These are phyloP conservation scores for Drosophila flavopinicola DNA, from an alignment of 2,888 invertebrate genomes.

Conservation along the genomic window DNA sequence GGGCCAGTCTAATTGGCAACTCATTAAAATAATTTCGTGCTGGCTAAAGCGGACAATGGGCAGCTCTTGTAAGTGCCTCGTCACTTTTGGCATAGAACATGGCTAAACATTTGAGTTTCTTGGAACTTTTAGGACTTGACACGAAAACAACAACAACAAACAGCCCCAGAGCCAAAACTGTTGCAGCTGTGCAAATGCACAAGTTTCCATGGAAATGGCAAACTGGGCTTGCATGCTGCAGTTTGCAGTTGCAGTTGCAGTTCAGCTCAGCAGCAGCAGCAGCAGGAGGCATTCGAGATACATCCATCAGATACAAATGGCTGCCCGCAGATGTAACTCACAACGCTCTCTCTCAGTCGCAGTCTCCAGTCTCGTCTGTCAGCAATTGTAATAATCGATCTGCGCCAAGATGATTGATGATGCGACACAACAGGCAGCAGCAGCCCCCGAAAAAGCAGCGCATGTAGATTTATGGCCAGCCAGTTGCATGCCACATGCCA, in stretches of 20 bases:
- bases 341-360: slow-evolving; percentile 31
- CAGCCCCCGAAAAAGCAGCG: slow-evolving; percentile 28
- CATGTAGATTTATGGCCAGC: slow-evolving; percentile 51
- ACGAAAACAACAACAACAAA: slow-evolving; percentile 55
- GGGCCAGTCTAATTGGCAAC: slow-evolving; percentile 69
- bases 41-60: slow-evolving; percentile 60
- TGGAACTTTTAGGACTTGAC: slow-evolving; percentile 75
- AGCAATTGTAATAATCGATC: slow-evolving; percentile 81
- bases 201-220: slow-evolving; percentile 65
- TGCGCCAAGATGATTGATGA: slow-evolving; percentile 76
- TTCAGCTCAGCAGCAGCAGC: slow-evolving; percentile 47
- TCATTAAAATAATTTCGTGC: slow-evolving; percentile 76
- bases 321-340: slow-evolving; percentile 67
- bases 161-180: slow-evolving; percentile 43
- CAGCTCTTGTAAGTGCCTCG: slow-evolving; percentile 40
- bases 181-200: slow-evolving; percentile 62
- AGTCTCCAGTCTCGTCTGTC: slow-evolving; percentile 69
- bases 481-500: slow-evolving; percentile 35
- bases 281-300: slow-evolving; percentile 69
- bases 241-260: slow-evolving; percentile 25
- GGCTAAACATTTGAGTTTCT: slow-evolving; percentile 63
- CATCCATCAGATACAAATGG: slow-evolving; percentile 78
- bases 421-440: slow-evolving; percentile 37
- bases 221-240: slow-evolving; percentile 55
- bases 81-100: slow-evolving; percentile 71